Evolutionary conservation across 53 echinoderm and acorn worm species (phyloP).

Genomic region (Holothuria scabra): DNA sequence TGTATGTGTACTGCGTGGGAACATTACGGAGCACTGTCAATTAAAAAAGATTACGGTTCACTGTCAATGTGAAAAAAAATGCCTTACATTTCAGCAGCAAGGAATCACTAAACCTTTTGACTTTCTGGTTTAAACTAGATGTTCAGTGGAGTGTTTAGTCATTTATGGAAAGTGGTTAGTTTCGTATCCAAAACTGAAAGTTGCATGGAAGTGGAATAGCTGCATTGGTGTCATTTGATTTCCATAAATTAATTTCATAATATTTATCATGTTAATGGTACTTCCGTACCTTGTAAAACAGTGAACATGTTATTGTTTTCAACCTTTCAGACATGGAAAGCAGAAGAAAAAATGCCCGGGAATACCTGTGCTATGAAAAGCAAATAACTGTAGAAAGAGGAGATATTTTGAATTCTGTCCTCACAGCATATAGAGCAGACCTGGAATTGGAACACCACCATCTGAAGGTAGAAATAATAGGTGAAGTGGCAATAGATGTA

Average conservation of each 20-base stretch:
- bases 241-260: background rate
- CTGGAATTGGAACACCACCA: background rate
- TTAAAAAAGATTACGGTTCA: no score
- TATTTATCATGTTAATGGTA: background rate
- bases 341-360: background rate
- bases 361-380: background rate
- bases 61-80: no score
- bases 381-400: background rate
- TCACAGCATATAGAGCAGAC: background rate
- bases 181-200: no score
- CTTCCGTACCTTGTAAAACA: background rate
- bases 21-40: no score
- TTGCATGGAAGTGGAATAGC: no score
- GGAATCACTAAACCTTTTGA: no score
- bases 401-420: background rate
- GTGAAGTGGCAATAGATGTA: background rate
- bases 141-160: no score
- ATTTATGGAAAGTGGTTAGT: no score
- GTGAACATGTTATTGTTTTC: background rate
- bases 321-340: background rate
- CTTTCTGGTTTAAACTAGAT: no score
- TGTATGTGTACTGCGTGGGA: no score
- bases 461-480: background rate
- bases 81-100: no score
- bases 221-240: no score